Conservation (phyloP, 2,888 invertebrate genomes). For the Latheticus oryzae region DNA sequence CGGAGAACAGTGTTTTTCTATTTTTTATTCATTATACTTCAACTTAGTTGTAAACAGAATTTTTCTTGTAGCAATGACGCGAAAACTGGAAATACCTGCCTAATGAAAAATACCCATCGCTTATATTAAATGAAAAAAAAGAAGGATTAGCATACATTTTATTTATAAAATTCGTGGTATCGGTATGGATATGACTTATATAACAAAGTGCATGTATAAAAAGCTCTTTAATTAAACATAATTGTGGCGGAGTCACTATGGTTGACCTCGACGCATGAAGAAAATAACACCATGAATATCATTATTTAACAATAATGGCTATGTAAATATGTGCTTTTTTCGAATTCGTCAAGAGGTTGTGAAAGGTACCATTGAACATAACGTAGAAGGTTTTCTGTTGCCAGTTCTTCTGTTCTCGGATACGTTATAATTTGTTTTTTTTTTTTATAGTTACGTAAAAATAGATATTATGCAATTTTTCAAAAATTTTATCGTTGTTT, state of each 20-base stretch:
- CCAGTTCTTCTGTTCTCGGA: too few species aligned
- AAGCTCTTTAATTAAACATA: conserved; percentile 39
- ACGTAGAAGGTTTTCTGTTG: too few species aligned
- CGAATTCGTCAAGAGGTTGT: conserved; percentile 21
- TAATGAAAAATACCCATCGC: conserved; percentile 6
- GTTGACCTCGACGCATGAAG: conserved; percentile 39
- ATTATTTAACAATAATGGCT: conserved; percentile 34
- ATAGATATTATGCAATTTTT: too few species aligned
- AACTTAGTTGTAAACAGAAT: too few species aligned
- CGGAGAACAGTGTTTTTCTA: too few species aligned
- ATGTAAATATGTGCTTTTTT: conserved; percentile 31
- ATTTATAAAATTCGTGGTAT: conserved; percentile 27
- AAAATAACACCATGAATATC: conserved; percentile 32
- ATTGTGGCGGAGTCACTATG: conserved; percentile 35
- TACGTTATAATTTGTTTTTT: too few species aligned
- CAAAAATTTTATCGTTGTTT: too few species aligned
- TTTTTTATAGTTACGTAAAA: too few species aligned
- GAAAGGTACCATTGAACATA: conserved; percentile 24
- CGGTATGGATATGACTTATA: conserved; percentile 23
- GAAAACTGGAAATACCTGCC: conserved; percentile 27
- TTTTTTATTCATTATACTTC: too few species aligned
- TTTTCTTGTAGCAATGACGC: too few species aligned
- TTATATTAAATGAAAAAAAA: conserved; percentile 7
- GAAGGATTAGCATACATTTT: conserved; percentile 9
- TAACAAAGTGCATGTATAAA: conserved; percentile 32